Evolutionary conservation across 2,113 vertebrate species (phyloP), one percentile per base, ranked within the genome.

Genomic region (Rana temporaria): DNA sequence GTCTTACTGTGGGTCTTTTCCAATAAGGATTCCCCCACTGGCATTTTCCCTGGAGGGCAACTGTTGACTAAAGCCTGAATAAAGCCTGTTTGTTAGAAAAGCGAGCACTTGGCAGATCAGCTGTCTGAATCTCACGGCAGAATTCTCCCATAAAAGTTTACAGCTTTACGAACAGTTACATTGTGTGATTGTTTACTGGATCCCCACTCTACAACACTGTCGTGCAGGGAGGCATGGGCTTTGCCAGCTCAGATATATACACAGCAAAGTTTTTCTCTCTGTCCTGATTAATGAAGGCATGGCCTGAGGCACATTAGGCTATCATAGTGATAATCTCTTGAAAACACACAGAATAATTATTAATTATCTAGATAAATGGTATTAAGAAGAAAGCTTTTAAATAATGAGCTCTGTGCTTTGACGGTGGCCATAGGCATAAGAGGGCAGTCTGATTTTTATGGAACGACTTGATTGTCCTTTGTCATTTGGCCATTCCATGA

Each of bases 291-390:
- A 90, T 88, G 87, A 87, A 90, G 88, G 86, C 87, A 85, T 88
- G 87, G 88, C 88, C 90, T 89, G 90, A 87, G 88, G 89, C 88
- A 91, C 87, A 89, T 90, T 88, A 73, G 81, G 79, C 89, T 91
- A 91, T 92, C 90, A 86, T 79, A 75, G 85, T 81, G 87, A 85
- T 90, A 90, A 92, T 93, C 91, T 90, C 86, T 86, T 88, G 84
- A 88, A 88, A 73, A 87, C 90, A 91, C 88, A 88, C 84, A 77
- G 48, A 17, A 30, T 62, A 90, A 92, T 91, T 89, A 92, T 93
- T 92, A 91, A 92, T 91, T 87, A 89, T 85, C 80, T 87, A 90
- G 90, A 90, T 89, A 87, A 89, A 91, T 88, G 86, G 85, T 85
- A 86, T 90, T 89, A 87, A 85, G 84, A 87, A 88, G 87, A 85